A percentile compares a stretch with the other conserved stretches of the same genome.
Conservation (phyloP, 2,113 vertebrate species). For the Ranitomeya imitator region DNA sequence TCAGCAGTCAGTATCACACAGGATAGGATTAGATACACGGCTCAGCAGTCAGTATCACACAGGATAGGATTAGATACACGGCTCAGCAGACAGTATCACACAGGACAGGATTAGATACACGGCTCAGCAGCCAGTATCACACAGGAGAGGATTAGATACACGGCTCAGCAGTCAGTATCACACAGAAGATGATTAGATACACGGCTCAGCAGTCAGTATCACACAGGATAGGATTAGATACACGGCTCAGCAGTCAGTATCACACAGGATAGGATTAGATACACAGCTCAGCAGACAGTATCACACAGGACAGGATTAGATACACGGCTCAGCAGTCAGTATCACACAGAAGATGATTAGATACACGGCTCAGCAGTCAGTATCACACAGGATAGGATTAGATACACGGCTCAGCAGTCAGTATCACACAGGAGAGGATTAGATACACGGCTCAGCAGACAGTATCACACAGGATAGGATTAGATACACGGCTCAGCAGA, state of each 20-base stretch:
- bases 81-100: not conserved
- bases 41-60: not conserved
- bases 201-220: too few relatives aligned
- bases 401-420: not conserved
- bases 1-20: too few relatives aligned
- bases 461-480: not conserved
- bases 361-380: not conserved
- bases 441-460: not conserved
- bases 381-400: not conserved
- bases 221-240: too few relatives aligned
- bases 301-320: not conserved
- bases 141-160: too few relatives aligned
- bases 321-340: not conserved
- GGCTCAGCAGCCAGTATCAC: too few relatives aligned
- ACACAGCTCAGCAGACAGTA: not conserved
- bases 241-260: not conserved
- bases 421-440: not conserved
- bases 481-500: not conserved
- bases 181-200: too few relatives aligned
- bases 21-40: too few relatives aligned
- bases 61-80: not conserved
- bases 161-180: too few relatives aligned
- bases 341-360: not conserved
- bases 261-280: not conserved
- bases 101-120: not conserved